phyloP scores from a whole-genome alignment of 2,888 invertebrate species.

The Drosophila pseudotakahashii region DNA sequence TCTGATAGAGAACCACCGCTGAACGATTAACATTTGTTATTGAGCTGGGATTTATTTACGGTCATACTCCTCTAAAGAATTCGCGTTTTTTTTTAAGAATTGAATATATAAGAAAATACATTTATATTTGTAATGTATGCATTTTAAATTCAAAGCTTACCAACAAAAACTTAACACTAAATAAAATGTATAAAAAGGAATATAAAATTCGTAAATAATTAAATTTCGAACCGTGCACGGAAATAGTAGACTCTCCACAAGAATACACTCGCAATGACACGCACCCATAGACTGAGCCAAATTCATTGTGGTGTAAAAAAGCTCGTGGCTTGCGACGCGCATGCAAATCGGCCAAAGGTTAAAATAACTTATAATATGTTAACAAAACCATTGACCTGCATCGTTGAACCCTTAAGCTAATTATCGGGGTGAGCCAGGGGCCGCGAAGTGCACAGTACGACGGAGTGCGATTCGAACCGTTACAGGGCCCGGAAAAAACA shows the following conservation, averaged over 20 bases:
- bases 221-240: not conserved
- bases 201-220: not conserved
- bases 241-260: not conserved
- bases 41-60: too few relatives aligned
- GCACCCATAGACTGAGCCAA: constrained; percentile 35
- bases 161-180: too few relatives aligned
- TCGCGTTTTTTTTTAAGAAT: too few relatives aligned
- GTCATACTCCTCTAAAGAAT: too few relatives aligned
- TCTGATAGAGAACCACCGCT: too few relatives aligned
- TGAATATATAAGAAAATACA: too few relatives aligned
- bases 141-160: too few relatives aligned
- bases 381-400: constrained; percentile 80
- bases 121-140: too few relatives aligned
- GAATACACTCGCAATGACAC: constrained; percentile 45
- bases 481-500: constrained; percentile 20
- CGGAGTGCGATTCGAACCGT: constrained; percentile 19
- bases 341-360: constrained; percentile 78
- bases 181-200: not conserved
- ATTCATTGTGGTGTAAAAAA: constrained; percentile 31
- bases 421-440: constrained; percentile 68
- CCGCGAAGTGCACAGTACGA: constrained; percentile 31
- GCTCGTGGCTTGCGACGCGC: constrained; percentile 40
- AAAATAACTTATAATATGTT: constrained; percentile 79
- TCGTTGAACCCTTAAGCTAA: constrained; percentile 81
- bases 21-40: too few relatives aligned